Base-by-base conservation (phyloP, 2,113 vertebrate species). In the Hystrix cristata region DNA sequence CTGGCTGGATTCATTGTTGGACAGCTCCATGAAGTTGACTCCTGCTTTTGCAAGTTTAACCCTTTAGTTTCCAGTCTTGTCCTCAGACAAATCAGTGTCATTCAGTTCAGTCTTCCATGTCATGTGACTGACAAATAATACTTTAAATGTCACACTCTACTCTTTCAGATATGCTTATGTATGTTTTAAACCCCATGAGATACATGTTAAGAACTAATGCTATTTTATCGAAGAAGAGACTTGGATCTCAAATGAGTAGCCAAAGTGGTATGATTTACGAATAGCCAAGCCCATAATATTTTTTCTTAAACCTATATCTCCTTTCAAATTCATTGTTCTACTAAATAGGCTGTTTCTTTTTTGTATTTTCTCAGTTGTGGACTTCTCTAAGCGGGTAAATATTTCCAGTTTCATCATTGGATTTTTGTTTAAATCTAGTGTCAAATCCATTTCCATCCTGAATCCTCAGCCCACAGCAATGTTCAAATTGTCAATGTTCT, bases 361-460 rank as follows among this genome's bases (percentile, higher is more conserved):
- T 55, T 78, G n/a, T n/a, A 1, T 93, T 13, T 71, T 18, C 57
- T 91, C 29, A 92, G 2, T 62, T 81, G 15, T 53, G 43, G 43
- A 21, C 72, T 64, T 87, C 38, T 21, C 46, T 93, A 46, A 65
- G 2, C 57, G 65, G n/a, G 43, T 84, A 85, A 91, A 85, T 80
- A 74, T 34, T 91, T 27, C 55, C 64, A 79, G 6, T 67, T 97
- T 93, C 48, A 93, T 76, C 71, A 64, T 13, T 91, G 76, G 46
- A 21, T 84, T 64, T 65, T 51, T 95, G 25, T 91, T 90, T 79
- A 93, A 93, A 82, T 79, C 46, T 43, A 59, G n/a, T 31, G 2
- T 78, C 59, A 60, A 34, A 94, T 19, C 34, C 13, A 12, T 85
- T 34, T 67, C 23, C 11, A n/a, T 78, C 19, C 82, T n/a, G 55